phyloP scores from a whole-genome alignment of 2,113 vertebrate genomes.

The Pomatostomus ruficeps region DNA sequence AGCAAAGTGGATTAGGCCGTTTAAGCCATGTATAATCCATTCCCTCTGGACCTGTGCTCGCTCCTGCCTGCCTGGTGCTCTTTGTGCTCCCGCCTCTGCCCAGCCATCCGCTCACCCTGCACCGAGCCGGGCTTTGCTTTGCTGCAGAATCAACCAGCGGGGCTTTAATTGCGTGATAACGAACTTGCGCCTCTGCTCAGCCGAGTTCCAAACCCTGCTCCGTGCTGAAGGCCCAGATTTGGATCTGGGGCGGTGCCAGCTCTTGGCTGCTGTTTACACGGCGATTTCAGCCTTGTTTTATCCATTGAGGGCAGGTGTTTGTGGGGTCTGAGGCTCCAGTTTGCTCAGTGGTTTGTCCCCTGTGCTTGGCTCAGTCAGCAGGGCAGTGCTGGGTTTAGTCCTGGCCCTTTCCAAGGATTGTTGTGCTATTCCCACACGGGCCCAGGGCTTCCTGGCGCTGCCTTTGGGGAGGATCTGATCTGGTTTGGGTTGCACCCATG shows the following conservation, averaged over 20 bases:
- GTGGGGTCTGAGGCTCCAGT: not conserved
- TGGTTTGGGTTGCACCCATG: rapidly evolving
- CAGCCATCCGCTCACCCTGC: not conserved
- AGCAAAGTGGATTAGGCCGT: not conserved
- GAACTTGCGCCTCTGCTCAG: not conserved
- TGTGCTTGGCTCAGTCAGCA: rapidly evolving
- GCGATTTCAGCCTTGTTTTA: not conserved
- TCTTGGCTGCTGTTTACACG: not conserved
- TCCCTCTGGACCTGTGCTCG: not conserved
- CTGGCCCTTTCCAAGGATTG: not conserved
- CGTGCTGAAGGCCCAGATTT: not conserved
- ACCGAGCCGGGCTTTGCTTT: not conserved
- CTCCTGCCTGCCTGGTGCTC: not conserved
- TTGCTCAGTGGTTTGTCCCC: not conserved
- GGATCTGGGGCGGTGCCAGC: not conserved
- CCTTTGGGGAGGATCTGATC: not conserved
- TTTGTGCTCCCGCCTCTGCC: not conserved
- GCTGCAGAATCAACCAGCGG: not conserved
- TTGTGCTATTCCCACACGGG: not conserved
- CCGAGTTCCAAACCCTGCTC: not conserved
- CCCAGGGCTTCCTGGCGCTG: not conserved
- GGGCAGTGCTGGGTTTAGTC: not conserved
- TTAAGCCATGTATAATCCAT: constrained; percentile 20
- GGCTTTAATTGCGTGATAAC: not conserved
- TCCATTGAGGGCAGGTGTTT: not conserved